These are phyloP conservation scores for Procapra przewalskii DNA, from an alignment of 2,113 vertebrate genomes.

Conservation along the genomic window DNA sequence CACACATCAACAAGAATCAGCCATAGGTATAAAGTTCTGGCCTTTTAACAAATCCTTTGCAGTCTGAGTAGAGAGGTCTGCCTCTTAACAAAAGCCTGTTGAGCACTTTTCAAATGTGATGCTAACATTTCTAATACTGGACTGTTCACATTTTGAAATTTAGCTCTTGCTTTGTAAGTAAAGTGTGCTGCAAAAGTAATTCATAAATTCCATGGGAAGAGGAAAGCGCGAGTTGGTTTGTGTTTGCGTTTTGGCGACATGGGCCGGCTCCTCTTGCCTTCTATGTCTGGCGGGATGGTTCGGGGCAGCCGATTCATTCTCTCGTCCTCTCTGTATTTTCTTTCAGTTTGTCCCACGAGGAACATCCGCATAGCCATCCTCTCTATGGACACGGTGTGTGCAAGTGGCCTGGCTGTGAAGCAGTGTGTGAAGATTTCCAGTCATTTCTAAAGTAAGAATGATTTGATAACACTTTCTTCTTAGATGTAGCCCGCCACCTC, in stretches of 20 bases:
- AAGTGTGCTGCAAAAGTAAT: slow-evolving; percentile 19
- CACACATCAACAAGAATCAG: not conserved
- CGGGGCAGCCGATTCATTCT: not conserved
- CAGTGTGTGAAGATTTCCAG: slow-evolving; percentile 96
- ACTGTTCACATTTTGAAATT: slow-evolving; percentile 59
- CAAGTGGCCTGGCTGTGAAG: slow-evolving; percentile 99
- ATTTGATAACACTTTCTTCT: slow-evolving; percentile 30
- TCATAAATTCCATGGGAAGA: not conserved
- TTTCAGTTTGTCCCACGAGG: slow-evolving; percentile 90
- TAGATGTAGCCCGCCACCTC: slow-evolving; percentile 61
- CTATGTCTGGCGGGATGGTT: not conserved
- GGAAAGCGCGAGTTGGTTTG: not conserved
- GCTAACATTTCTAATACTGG: slow-evolving; percentile 35
- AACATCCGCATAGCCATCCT: slow-evolving; percentile 91
- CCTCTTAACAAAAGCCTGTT: slow-evolving; percentile 64
- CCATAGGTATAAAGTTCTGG: not conserved
- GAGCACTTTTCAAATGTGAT: slow-evolving; percentile 43
- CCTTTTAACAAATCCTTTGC: slow-evolving; percentile 8
- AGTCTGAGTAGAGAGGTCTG: slow-evolving; percentile 48
- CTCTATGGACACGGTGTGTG: slow-evolving; percentile 98
- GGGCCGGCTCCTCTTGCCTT: not conserved
- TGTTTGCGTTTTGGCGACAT: not conserved
- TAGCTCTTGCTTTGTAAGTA: slow-evolving; percentile 47
- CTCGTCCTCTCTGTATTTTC: slow-evolving; percentile 40
- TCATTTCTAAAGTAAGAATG: slow-evolving; percentile 97